Evolutionary conservation across 2,888 invertebrate species (phyloP), one percentile per base, ranked within the genome.

Genomic region (Pollenia labialis): DNA sequence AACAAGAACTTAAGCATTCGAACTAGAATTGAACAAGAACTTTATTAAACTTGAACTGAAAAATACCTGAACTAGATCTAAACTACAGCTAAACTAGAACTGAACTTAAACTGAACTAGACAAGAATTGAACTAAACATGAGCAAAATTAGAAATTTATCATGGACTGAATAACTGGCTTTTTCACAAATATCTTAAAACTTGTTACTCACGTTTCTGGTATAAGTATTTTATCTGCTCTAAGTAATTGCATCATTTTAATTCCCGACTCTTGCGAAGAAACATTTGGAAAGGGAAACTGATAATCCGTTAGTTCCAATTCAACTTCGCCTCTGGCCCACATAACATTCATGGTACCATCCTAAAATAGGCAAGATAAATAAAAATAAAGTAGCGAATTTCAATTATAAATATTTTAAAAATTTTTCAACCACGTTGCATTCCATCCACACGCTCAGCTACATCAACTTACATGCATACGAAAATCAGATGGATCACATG

Each of bases 341-440:
- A 98, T 95, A 6, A 98, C 93, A 92, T 98, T 98, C 84, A 97
- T 97, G 44, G 98, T 98, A 40, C 97, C 98, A 92, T 97, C 97
- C 97, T 98, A 90, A 52, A 54, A 18, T 6, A 90, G 90, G 0
- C 32, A 32, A 88, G 60, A 77, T 8, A 54, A 68, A 56, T 16
- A 44, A 75, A 42, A 69, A 68, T 0, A 52, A 18, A 14, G 7
- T 54, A 54, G 48, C 7, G 64, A 46, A 44, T 18, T 72, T 60
- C 64, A 60, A 44, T 72, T 71, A 62, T 46, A 72, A 80, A 80
- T 62, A 72, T 54, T 80, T 62, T 16, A 64, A 46, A 1, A 46
- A 4, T 32, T 64, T 68, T 7, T 3, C 14, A 52, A 9, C 40
- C 42, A 16, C 7, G 16, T n/a, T n/a, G 40, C 14, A 48, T 3